Evolutionary conservation across 2,888 invertebrate genomes (phyloP), one percentile per base, ranked within the genome.

Genomic region (Acanthosepion lycidas): DNA sequence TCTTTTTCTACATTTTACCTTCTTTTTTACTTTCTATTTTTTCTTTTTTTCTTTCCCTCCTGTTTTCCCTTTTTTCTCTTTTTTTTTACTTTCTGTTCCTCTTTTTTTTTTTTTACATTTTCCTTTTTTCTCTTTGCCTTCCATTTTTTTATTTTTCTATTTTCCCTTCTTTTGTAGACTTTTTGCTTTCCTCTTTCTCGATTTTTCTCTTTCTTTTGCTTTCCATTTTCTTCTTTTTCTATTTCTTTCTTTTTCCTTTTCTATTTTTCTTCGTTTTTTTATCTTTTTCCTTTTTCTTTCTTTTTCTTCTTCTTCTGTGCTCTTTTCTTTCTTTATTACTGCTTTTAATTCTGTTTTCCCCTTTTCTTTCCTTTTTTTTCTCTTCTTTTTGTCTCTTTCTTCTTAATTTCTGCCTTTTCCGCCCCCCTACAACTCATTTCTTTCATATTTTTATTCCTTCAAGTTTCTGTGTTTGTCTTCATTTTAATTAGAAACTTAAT

Each of bases 401-500:
- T 6, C 64, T 64, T 64, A 8, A 28, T 9, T 78, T 78, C 28
- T 78, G 6, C 78, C 18, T n/a, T n/a, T 15, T n/a, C 33, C 33
- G 23, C 64, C 1, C 20, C 18, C 9, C 9, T 18, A 15, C 78
- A 15, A 15, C n/a, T 12, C n/a, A 15, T 9, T 78, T 78, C n/a
- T 33, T 78, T n/a, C n/a, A 12, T n/a, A 12, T 78, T n/a, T 78
- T 12, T n/a, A 78, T 5, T 15, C n/a, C 78, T 78, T 78, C 78
- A n/a, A 59, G 20, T 5, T n/a, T 78, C 12, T 28, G n/a, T 78
- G n/a, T 78, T 18, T n/a, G n/a, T 78, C n/a, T 28, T 78, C 9
- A n/a, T n/a, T 78, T 78, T 78, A 78, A 78, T 78, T 78, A 78
- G 78, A 78, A 78, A 78, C 78, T n/a, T 78, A 78, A 78, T 78